Conservation (phyloP, 2,797 vertebrate genomes). For the Steatocranus sp. region DNA sequence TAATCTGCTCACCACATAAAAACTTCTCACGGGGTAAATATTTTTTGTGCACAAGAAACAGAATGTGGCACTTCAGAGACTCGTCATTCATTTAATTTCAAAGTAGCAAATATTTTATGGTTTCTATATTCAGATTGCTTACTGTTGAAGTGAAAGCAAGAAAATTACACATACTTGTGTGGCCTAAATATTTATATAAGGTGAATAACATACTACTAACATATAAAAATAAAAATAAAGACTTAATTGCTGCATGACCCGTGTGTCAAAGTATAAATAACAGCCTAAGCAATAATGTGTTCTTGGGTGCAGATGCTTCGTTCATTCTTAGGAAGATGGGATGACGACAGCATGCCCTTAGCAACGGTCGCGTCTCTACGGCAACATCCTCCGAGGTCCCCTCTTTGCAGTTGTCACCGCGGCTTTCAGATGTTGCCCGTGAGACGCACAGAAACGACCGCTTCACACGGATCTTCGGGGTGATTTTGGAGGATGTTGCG, state of each 20-base stretch:
- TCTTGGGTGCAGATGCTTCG: not conserved
- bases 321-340: constrained; percentile 2
- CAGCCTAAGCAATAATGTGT: not conserved
- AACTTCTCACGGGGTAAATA: not conserved
- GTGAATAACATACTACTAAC: not conserved
- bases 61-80: not conserved
- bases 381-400: constrained; percentile 68
- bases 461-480: not conserved
- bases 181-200: not conserved
- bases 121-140: not conserved
- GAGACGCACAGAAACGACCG: not conserved
- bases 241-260: not conserved
- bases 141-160: not conserved
- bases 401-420: constrained; percentile 15
- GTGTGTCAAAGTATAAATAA: not conserved
- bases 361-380: constrained; percentile 76
- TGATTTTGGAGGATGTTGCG: not conserved
- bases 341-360: constrained; percentile 67
- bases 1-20: not conserved
- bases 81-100: not conserved
- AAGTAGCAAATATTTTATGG: not conserved
- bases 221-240: not conserved
- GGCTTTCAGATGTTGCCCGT: constrained; percentile 16
- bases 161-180: not conserved
- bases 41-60: not conserved